Base-by-base conservation (phyloP, 1,140 invertebrate species). In the Sarcophaga peregrina region DNA sequence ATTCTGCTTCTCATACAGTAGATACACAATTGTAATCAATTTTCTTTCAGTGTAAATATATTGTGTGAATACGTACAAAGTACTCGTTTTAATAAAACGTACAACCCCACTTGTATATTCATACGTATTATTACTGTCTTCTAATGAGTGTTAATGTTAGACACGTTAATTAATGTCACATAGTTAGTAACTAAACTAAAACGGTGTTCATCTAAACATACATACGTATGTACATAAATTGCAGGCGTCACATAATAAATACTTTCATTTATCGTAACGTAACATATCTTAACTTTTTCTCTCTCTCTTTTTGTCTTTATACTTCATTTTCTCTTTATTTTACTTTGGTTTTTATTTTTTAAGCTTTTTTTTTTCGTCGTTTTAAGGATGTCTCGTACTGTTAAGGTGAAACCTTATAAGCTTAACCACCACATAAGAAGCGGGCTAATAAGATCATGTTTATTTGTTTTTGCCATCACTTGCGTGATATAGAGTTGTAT, bases 141-240 rank as follows among this genome's bases (percentile, higher is more conserved):
- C 25, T 74, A 84, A 85, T 82, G 58, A 78, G 25, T 82, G 20
- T 80, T 80, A 80, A 58, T 83, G 80, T 82, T 76, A 81, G 81
- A 85, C 84, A 83, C 54, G 80, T 78, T 78, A 85, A 82, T 82
- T 85, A 78, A 78, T 78, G 75, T 78, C 75, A 78, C 47, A 78
- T 50, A 78, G 75, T 78, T 78, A 50, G 75, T 78, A 20, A 50
- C 75, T 78, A 78, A 78, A 78, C 75, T n/a, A n/a, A n/a, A n/a
- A n/a, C n/a, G n/a, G n/a, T n/a, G n/a, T n/a, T n/a, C n/a, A 78
- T 78, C 75, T 78, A n/a, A n/a, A n/a, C n/a, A n/a, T n/a, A n/a
- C n/a, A n/a, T n/a, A n/a, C n/a, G n/a, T n/a, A n/a, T 37, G 17
- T 8, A 25, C 58, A 20, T 68, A 15, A 68, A 68, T 68, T 20